Conservation (phyloP, 1,140 invertebrate species). For the Plutomurus gul region DNA sequence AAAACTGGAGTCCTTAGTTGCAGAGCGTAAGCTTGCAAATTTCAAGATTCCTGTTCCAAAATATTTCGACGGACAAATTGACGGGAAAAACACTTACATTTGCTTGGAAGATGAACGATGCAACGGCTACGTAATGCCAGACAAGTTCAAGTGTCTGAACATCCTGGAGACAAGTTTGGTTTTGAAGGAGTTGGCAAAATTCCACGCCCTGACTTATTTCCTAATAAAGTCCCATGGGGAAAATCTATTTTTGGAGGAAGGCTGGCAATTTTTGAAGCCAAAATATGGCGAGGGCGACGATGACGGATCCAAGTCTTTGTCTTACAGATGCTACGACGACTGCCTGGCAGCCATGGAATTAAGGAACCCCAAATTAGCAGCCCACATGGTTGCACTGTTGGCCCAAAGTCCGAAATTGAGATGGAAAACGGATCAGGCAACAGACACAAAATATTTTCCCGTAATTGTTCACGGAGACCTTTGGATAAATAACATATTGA, state of each 20-base stretch:
- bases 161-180: slow-evolving; percentile 18
- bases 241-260: neutral
- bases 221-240: slow-evolving; percentile 11
- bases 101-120: slow-evolving; percentile 46
- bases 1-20: too few species aligned
- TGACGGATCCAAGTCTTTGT: too few species aligned
- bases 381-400: neutral
- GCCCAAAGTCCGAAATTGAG: neutral
- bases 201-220: slow-evolving; percentile 43
- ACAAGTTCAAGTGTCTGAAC: slow-evolving; percentile 40
- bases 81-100: slow-evolving; percentile 46
- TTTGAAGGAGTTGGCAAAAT: slow-evolving; percentile 40
- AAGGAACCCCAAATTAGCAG: slow-evolving; percentile 10
- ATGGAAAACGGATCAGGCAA: neutral
- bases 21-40: too few species aligned
- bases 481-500: slow-evolving; percentile 58
- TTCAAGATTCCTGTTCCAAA: slow-evolving; percentile 41
- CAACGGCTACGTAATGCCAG: slow-evolving; percentile 42
- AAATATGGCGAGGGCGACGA: too few species aligned
- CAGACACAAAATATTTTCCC: slow-evolving; percentile 35
- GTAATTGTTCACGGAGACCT: slow-evolving; percentile 66
- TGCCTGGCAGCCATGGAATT: neutral
- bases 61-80: slow-evolving; percentile 34
- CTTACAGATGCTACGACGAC: neutral
- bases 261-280: neutral